Base-by-base conservation (phyloP, 2,888 invertebrate species). In the Thelaira solivaga region DNA sequence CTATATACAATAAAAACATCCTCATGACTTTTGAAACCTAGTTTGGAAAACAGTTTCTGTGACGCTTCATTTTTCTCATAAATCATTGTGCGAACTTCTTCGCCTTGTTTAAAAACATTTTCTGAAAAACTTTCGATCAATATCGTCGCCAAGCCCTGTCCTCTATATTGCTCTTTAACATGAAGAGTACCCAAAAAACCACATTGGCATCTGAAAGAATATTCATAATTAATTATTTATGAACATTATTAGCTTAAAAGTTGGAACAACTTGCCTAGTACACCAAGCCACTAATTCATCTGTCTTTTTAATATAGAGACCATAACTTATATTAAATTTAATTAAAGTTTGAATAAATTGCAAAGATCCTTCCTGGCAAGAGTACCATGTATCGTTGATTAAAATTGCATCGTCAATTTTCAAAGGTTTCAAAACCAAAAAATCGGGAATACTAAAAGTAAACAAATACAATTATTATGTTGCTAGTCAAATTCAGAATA, bases 281-380 rank as follows among this genome's bases (percentile, higher is more conserved):
- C 84, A 85, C 86, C 85, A 85, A 1, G 83, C 85, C 18, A 85
- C 80, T 16, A 86, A 62, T 64, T 85, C 83, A 18, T 82, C 73
- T 6, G 77, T 79, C 1, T 80, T 77, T 24, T 81, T 79, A 13
- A 51, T 59, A 55, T 81, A 84, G 3, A 83, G 80, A 1, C 84
- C 86, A 55, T 85, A 71, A 76, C 81, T 85, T 4, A 77, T 47
- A 72, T 83, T 85, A 74, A 80, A 81, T 36, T 45, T 59, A 39
- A 85, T 84, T 43, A 85, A 55, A 0, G 83, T 76, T 59, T 80
- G 78, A 13, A 85, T 34, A 24, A 84, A 76, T 55, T 81, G 81
- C 24, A 83, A 51, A 2, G 84, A 84, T 8, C 84, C 85, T 8
- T 80, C 53, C 64, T 84, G 84, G 4, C 69, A 80, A 62, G 83